Conservation (phyloP, 2,113 vertebrate species). For the Pungitius pungitius region DNA sequence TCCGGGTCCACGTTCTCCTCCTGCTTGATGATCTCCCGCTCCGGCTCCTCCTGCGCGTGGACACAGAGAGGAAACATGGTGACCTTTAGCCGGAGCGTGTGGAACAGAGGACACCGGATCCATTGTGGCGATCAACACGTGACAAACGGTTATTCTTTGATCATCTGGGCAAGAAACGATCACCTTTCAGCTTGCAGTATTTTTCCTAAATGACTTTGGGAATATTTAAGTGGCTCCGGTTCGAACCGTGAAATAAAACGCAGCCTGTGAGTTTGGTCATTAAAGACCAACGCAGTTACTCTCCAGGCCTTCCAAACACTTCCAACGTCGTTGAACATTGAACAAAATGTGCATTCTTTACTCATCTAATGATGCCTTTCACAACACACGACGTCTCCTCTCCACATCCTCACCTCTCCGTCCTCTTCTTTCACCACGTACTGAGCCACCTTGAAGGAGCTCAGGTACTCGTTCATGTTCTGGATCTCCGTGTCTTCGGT, state of each 20-base stretch:
- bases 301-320: neutral
- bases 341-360: neutral
- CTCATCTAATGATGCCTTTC: neutral
- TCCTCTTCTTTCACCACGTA: slow-evolving; percentile 98
- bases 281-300: neutral
- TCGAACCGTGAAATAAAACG: neutral
- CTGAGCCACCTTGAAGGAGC: slow-evolving; percentile 99
- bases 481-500: slow-evolving; percentile 96
- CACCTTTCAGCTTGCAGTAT: neutral
- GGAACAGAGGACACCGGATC: neutral
- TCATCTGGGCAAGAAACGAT: neutral
- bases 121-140: too few relatives aligned
- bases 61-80: slow-evolving; percentile 7
- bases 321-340: neutral
- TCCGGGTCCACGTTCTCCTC: slow-evolving; percentile 98
- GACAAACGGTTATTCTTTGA: too few relatives aligned
- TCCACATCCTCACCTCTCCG: slow-evolving; percentile 94
- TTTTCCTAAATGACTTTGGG: too few relatives aligned
- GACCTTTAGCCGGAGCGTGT: neutral
- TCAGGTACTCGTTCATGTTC: slow-evolving; percentile 99
- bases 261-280: too few relatives aligned
- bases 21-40: slow-evolving; percentile 98
- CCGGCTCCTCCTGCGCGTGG: slow-evolving; percentile 89
- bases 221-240: neutral
- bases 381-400: too few relatives aligned